Conservation (phyloP, 2,888 invertebrate species). For the Petrolisthes cinctipes region DNA sequence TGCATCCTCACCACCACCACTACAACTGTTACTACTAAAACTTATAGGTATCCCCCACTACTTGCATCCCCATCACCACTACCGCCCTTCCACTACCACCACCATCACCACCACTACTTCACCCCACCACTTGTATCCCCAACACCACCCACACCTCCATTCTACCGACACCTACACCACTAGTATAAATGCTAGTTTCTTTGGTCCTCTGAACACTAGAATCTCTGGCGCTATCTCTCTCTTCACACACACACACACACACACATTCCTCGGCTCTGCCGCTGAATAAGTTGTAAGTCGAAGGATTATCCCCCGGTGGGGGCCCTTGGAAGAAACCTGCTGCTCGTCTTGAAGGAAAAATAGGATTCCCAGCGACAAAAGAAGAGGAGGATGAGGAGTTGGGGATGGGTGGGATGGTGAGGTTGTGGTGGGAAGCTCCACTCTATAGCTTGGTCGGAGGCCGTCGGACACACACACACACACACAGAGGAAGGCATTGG, state of each 20-base stretch:
- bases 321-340: conserved; percentile 34
- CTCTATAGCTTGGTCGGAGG: too few relatives aligned
- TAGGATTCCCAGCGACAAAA: conserved; percentile 30
- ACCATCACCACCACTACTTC: too few relatives aligned
- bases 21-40: too few relatives aligned
- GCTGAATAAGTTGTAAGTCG: conserved; percentile 55
- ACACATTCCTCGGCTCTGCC: conserved; percentile 45
- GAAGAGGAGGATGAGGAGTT: not conserved
- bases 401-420: not conserved
- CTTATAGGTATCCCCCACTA: too few relatives aligned
- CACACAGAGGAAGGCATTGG: too few relatives aligned
- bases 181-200: too few relatives aligned
- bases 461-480: too few relatives aligned
- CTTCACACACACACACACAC: conserved; percentile 21
- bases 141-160: not conserved
- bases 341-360: conserved; percentile 38
- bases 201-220: too few relatives aligned
- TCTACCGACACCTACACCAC: too few relatives aligned
- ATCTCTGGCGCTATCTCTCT: not conserved
- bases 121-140: not conserved
- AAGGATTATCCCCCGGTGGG: conserved; percentile 48
- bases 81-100: too few relatives aligned
- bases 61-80: too few relatives aligned
- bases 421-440: not conserved
- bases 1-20: not conserved